Evolutionary conservation across 2,113 vertebrate species (phyloP).

Genomic region (Chascanopsetta lugubris): DNA sequence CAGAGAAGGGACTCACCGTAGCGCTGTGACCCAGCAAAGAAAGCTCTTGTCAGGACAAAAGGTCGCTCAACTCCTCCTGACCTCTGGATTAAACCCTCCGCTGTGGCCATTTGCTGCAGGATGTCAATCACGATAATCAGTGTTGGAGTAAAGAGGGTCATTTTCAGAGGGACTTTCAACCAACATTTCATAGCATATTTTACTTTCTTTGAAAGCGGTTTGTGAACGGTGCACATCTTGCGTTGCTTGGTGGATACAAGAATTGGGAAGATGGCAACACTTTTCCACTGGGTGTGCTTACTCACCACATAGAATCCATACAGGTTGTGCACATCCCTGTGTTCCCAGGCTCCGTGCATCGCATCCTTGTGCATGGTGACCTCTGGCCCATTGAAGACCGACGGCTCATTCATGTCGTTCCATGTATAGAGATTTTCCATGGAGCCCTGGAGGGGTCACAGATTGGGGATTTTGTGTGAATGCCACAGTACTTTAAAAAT

Average conservation of each 20-base stretch:
- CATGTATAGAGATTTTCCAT: slow-evolving; percentile 87
- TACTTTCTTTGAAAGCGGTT: not conserved
- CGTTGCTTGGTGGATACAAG: no score
- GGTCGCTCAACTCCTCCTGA: slow-evolving; percentile 88
- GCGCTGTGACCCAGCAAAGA: slow-evolving; percentile 93
- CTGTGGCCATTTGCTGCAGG: slow-evolving; percentile 89
- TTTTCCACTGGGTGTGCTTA: not conserved
- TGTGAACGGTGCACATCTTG: not conserved
- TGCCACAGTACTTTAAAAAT: no score
- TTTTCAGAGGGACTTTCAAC: not conserved
- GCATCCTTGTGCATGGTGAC: slow-evolving; percentile 95
- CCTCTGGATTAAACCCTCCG: slow-evolving; percentile 85
- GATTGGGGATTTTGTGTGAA: not conserved
- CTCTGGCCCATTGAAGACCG: slow-evolving; percentile 92
- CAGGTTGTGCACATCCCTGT: slow-evolving; percentile 90
- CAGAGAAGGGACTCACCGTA: slow-evolving; percentile 78
- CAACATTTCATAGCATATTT: not conserved
- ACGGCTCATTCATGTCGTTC: slow-evolving; percentile 96
- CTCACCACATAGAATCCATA: slow-evolving; percentile 93
- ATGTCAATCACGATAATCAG: slow-evolving; percentile 4
- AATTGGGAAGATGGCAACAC: not conserved
- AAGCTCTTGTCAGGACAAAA: slow-evolving; percentile 88
- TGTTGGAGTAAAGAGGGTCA: not conserved
- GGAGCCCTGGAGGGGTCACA: slow-evolving; percentile 79
- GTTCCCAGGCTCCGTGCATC: slow-evolving; percentile 87